Base-by-base conservation (phyloP, 2,797 vertebrate species). In the Fundulus diaphanus region DNA sequence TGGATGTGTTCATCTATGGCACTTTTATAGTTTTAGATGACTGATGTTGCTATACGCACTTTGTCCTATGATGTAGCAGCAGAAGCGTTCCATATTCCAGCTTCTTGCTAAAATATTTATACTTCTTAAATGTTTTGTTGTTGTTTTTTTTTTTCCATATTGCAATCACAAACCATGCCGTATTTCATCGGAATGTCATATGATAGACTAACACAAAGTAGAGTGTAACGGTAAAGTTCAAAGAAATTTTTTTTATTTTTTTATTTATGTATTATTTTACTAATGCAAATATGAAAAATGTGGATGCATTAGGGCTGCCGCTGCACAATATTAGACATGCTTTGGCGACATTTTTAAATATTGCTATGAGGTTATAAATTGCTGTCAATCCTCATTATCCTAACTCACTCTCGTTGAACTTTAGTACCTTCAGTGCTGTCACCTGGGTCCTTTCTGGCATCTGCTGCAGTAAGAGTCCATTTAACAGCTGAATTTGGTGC, bases 21-120 rank as follows among this genome's bases (percentile, higher is more conserved):
- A 74, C 31, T 61, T 20, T 76, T 76, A 77, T 79, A 37, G 18
- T n/a, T 78, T 85, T 20, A 56, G 74, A 72, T 78, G n/a, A 66
- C 15, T 46, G 57, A 24, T 81, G 35, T 29, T 24, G 51, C 63
- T 76, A 59, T 83, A 77, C 79, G 44, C 12, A 8, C 27, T 44
- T 67, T 79, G 20, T 27, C 22, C 46, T 4, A 51, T 49, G 18
- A 49, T 24, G 20, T 13, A 12, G 20, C 18, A 24, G 20, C 46
- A 22, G 18, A 48, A 69, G 29, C 16, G 48, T 68, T 63, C 33
- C 20, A 5, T 37, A 35, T 8, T 61, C 59, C 9, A 6, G 0
- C 3, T 24, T 3, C 33, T 13, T 63, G 31, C 29, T 20, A 59
- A 59, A 59, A 7, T 3, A 18, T 33, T 33, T 6, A 20, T 59